Base-by-base conservation (phyloP, 2,797 vertebrate species). In the Agapornis canus region DNA sequence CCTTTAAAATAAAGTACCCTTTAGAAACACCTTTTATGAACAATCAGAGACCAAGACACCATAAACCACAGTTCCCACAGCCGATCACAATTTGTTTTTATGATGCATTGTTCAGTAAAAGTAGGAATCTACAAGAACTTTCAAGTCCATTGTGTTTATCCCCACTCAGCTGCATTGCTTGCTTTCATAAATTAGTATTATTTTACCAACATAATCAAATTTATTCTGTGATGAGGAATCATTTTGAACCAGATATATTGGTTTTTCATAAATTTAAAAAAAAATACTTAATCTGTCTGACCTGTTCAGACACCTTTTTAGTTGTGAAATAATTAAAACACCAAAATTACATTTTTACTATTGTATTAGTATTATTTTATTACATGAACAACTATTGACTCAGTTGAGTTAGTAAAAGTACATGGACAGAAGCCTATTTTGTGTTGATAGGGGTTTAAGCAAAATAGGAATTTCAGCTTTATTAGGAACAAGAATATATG, bases 11-110 rank as follows among this genome's bases (percentile, higher is more conserved):
- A 65, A 96, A 95, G 37, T 91, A 13, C 42, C 96, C 54, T 81
- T 65, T 96, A 94, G 94, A 97, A 96, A 87, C 69, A 65, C 10
- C n/a, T 94, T 97, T 96, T 94, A 96, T 94, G 87, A 96, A 96
- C 88, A 92, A 70, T 86, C 73, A 80, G 94, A 97, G 95, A 97
- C 76, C 49, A 92, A 92, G 49, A 84, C 63, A 42, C 13, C 31
- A 87, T 94, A 97, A 97, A 97, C 59, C 85, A 96, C 72, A 95
- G 82, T 89, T 97, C 60, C 88, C 78, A 93, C 68, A 94, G 84
- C 82, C 89, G 82, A 78, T 95, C 59, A 80, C 31, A 95, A 75
- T 92, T 89, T 90, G 69, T 23, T 63, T 96, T 95, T 95, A 95
- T 78, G 73, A 91, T 43, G 43, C 79, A 90, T 68, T 86, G 25